Percentiles rank a stretch among this genome's conserved stretches.
Evolutionary conservation across 1,140 invertebrate species (phyloP).

Genomic region (Chrysoperla carnea): DNA sequence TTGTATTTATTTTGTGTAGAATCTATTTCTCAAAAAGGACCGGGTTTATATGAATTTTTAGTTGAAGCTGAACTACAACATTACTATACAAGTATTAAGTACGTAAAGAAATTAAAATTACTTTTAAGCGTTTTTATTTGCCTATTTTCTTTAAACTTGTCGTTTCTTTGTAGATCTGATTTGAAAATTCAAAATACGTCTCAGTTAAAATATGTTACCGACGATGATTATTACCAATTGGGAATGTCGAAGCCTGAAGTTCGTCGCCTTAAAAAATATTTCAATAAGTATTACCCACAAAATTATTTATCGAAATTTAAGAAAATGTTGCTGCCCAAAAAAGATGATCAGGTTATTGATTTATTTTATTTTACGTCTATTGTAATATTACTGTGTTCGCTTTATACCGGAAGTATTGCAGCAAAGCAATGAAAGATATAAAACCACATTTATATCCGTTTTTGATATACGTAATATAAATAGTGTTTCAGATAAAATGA

Average conservation of each 20-base stretch:
- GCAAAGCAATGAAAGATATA: no score
- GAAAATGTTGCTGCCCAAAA: slow-evolving; percentile 43
- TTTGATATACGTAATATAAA: no score
- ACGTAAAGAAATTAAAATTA: slow-evolving; percentile 8
- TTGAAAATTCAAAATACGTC: slow-evolving; percentile 72
- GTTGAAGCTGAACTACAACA: slow-evolving; percentile 80
- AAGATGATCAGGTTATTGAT: slow-evolving; percentile 33
- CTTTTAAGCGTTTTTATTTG: slow-evolving; percentile 12
- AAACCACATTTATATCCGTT: slow-evolving; percentile 5
- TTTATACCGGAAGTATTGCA: slow-evolving; percentile 2
- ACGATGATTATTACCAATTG: slow-evolving; percentile 77
- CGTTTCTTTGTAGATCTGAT: slow-evolving; percentile 39
- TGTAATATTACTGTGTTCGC: slow-evolving; percentile 14
- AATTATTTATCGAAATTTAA: slow-evolving; percentile 86
- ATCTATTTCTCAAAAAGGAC: slow-evolving; percentile 22
- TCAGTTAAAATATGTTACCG: slow-evolving; percentile 92
- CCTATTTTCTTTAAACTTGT: not conserved
- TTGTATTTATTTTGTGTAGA: no score
- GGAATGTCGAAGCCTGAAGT: slow-evolving; percentile 94
- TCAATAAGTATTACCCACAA: slow-evolving; percentile 82
- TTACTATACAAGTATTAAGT: slow-evolving; percentile 54
- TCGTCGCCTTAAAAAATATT: slow-evolving; percentile 80
- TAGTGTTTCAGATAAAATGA: no score
- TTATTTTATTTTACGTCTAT: slow-evolving; percentile 3
- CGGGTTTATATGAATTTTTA: slow-evolving; percentile 76